These are phyloP conservation scores for Pteruthius melanotis DNA, from an alignment of 2,113 vertebrate species.

Conservation along the genomic window DNA sequence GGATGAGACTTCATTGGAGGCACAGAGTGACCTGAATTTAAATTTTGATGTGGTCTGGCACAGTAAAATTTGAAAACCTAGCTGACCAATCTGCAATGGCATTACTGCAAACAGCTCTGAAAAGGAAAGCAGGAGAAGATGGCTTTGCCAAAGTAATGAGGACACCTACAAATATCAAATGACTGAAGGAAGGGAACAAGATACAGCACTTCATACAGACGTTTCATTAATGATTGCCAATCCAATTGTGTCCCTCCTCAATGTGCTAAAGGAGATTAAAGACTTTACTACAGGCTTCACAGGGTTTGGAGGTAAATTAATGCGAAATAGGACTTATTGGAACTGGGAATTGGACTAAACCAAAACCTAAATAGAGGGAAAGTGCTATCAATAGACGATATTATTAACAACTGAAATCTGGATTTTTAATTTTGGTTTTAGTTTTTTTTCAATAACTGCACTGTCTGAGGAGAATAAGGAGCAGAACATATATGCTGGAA, in stretches of 20 bases:
- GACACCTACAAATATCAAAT: background rate
- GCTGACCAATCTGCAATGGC: background rate
- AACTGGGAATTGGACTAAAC: background rate
- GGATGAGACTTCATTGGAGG: background rate
- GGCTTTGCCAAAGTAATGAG: background rate
- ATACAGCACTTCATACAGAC: background rate
- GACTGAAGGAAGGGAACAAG: background rate
- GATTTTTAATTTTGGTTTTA: background rate
- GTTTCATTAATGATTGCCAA: slow-evolving; percentile 20
- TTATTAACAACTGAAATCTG: background rate
- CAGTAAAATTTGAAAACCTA: background rate
- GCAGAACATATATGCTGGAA: background rate
- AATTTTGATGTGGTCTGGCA: background rate
- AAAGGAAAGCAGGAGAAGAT: background rate
- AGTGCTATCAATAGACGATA: background rate
- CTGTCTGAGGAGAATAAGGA: background rate
- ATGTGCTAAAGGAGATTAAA: slow-evolving; percentile 22
- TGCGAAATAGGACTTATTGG: background rate
- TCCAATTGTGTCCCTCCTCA: background rate
- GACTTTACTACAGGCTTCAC: background rate
- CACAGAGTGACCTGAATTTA: background rate
- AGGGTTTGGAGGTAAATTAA: slow-evolving; percentile 30
- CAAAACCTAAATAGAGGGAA: background rate
- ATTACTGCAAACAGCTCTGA: background rate
- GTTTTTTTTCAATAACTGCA: background rate